These are phyloP conservation scores for Lontra canadensis DNA, from an alignment of 2,113 vertebrate species.

Conservation along the genomic window DNA sequence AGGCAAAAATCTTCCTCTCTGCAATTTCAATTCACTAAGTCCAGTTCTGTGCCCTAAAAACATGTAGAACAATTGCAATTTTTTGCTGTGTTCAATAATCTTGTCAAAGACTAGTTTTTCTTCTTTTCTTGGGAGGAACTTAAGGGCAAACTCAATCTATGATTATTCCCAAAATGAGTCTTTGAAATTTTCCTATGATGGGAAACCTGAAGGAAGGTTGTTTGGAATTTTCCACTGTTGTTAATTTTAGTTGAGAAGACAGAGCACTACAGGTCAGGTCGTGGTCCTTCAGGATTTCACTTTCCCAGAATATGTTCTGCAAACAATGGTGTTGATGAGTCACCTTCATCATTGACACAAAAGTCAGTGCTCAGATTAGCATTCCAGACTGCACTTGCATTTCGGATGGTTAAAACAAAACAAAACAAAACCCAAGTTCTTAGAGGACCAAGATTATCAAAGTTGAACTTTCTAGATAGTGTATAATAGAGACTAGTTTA, in stretches of 20 bases:
- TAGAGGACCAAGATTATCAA: not conserved
- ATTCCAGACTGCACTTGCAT: not conserved
- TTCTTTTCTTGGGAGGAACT: not conserved
- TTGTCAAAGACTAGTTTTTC: not conserved
- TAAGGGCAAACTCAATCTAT: not conserved
- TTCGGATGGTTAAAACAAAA: not conserved
- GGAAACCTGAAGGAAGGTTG: not conserved
- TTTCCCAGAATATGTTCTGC: not conserved
- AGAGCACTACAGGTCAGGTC: not conserved
- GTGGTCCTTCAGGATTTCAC: not conserved
- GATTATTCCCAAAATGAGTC: not conserved
- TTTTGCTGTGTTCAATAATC: not conserved
- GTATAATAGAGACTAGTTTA: not conserved
- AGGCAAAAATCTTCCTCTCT: not conserved
- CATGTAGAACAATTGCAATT: not conserved
- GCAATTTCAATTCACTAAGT: not conserved
- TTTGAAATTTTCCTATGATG: not conserved
- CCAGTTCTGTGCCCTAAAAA: not conserved
- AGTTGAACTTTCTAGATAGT: not conserved
- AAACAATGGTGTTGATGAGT: not conserved
- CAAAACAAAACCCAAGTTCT: not conserved
- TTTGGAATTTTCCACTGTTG: not conserved
- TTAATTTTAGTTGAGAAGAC: not conserved
- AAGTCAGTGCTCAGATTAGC: not conserved
- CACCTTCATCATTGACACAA: not conserved